These are phyloP conservation scores for Aurelia coerulea DNA, from an alignment of 30 jellyfish, hydroid and myxozoan genomes.

Conservation along the genomic window DNA sequence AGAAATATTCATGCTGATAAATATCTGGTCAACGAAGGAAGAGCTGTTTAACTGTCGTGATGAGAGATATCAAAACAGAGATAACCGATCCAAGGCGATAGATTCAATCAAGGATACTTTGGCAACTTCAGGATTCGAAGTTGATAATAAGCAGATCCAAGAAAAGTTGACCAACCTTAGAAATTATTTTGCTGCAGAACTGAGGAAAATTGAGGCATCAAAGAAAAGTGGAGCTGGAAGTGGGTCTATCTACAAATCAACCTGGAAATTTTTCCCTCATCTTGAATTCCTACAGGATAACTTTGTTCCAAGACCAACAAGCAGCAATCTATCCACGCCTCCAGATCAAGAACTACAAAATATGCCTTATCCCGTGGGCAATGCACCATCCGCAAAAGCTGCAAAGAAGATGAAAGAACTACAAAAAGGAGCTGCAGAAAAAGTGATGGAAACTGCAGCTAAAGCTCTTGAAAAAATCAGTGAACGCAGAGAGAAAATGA, in stretches of 20 bases:
- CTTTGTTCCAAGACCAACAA: neutral
- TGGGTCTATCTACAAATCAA: no score
- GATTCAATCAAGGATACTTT: neutral
- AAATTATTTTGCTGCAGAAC: neutral
- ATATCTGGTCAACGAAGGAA: slow-evolving; percentile 1
- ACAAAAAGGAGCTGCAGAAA: no score
- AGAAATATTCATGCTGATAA: slow-evolving; percentile 18
- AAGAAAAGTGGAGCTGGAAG: no score
- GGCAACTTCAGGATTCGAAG: neutral
- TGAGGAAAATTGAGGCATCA: neutral
- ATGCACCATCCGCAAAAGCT: no score
- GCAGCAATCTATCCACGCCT: slow-evolving; percentile 1
- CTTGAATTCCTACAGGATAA: neutral
- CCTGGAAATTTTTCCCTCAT: no score
- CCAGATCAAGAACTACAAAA: no score
- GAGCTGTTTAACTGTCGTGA: slow-evolving; percentile 11
- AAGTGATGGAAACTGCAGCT: no score
- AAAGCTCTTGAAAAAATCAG: no score
- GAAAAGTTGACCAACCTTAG: neutral
- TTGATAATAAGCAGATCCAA: neutral
- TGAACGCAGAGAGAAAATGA: no score
- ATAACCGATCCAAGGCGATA: slow-evolving; percentile 6
- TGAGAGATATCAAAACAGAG: slow-evolving; percentile 12
- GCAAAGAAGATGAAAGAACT: no score
- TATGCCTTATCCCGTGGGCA: no score